Evolutionary conservation across 37 sponge, comb jelly and placozoan species (phyloP), one percentile per base, ranked within the genome.

Genomic region (Beroe forskalii): DNA sequence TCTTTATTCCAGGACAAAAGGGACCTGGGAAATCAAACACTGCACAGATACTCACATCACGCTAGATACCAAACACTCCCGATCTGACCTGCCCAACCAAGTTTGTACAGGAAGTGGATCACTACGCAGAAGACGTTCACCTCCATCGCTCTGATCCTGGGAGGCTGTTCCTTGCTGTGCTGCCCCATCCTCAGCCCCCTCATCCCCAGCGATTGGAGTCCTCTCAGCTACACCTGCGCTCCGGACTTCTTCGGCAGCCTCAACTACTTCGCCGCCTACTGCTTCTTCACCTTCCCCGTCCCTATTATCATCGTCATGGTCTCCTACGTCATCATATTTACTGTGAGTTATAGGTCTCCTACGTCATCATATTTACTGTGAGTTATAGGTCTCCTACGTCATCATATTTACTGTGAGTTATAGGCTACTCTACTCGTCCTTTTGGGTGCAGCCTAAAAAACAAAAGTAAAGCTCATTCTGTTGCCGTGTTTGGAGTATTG

Each of bases 271-370:
- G 66, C 66, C 25, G 66, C 66, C 25, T 63, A 63, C 66, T 63
- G 66, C 66, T 63, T 63, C 66, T 63, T 63, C 66, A 63, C 66
- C 66, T 63, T 63, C 66, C 66, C 66, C 6, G 28, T 63, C 25
- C 66, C 66, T n/a, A 63, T 63, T 19, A 6, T 63, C n/a, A 63
- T 63, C 25, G 66, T 63, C 25, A 63, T 63, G 28, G 66, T 63
- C 66, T 23, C 23, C 66, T 63, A 63, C 66, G 66, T 30, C n/a
- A 63, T 63, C 25, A 63, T 63, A 4, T 63, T 63, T 30, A 28
- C 66, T 24, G 66, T 63, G 25, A n/a, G 66, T 6, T 23, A 63
- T 4, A 4, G n/a, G 9, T 63, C n/a, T 63, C 25, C 20, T 17
- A 55, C 60, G 9, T 55, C 60, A 63, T 63, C 25, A 63, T 63